A percentile compares a stretch with the other conserved stretches of the same genome.
These are phyloP conservation scores for Microtus ochrogaster DNA, from an alignment of 2,113 vertebrate species.

Conservation along the genomic window DNA sequence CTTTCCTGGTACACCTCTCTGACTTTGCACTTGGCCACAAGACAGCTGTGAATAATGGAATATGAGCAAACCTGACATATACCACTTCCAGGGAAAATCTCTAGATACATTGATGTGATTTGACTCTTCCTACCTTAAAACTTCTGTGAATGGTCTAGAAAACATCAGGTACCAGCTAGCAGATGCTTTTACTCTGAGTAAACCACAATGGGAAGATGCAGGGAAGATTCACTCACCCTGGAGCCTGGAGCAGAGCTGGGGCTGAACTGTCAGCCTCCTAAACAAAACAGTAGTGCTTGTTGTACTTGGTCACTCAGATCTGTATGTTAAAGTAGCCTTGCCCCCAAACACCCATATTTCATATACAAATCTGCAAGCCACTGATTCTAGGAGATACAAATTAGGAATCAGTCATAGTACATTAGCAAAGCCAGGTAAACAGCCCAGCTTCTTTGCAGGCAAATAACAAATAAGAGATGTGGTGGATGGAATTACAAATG, in stretches of 20 bases:
- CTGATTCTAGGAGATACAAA: neutral
- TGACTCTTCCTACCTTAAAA: neutral
- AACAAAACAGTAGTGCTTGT: neutral
- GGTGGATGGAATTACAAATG: neutral
- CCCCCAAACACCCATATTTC: neutral
- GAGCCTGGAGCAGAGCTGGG: neutral
- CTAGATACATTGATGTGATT: neutral
- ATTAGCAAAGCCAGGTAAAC: neutral
- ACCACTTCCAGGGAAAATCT: neutral
- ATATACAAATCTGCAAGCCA: neutral
- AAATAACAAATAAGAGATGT: neutral
- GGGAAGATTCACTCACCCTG: neutral
- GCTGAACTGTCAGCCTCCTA: neutral
- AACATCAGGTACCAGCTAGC: neutral
- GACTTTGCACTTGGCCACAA: neutral
- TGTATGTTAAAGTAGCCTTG: neutral
- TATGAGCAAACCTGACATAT: neutral
- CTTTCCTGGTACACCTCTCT: neutral
- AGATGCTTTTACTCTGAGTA: neutral
- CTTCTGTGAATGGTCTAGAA: neutral
- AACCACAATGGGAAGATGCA: neutral
- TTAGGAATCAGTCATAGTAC: neutral
- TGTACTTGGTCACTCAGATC: neutral
- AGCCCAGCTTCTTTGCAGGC: neutral
- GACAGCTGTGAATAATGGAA: neutral